Percentiles rank a stretch among this genome's conserved stretches.
phyloP scores from a whole-genome alignment of 2,113 vertebrate genomes.

The human (Homo sapiens) region DNA sequence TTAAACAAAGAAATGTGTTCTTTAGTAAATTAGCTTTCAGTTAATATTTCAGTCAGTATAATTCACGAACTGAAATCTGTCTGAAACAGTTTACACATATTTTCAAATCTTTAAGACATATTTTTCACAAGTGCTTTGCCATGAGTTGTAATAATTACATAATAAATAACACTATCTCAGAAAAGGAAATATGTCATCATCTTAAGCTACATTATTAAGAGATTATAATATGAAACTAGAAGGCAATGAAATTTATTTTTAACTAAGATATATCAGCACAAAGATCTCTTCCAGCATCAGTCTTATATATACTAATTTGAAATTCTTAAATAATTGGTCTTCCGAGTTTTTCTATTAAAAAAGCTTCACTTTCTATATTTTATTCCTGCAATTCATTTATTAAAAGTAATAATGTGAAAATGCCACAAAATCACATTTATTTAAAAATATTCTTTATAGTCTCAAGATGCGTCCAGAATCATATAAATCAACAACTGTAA shows the following conservation, averaged over 20 bases:
- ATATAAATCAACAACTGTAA: slow-evolving; percentile 36
- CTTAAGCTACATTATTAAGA: not conserved
- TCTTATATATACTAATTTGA: slow-evolving; percentile 41
- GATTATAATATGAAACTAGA: not conserved
- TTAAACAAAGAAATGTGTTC: slow-evolving; percentile 26
- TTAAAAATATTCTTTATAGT: slow-evolving; percentile 26
- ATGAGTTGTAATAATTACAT: slow-evolving; percentile 42
- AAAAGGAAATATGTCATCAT: not conserved
- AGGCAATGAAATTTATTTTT: slow-evolving; percentile 1
- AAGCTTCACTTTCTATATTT: not conserved
- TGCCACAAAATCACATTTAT: slow-evolving; percentile 21
- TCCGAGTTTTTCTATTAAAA: slow-evolving; percentile 12
- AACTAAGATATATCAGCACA: not conserved
- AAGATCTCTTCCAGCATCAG: not conserved
- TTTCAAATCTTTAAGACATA: slow-evolving; percentile 38
- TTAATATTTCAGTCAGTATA: not conserved
- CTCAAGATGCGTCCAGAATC: not conserved
- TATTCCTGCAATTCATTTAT: slow-evolving; percentile 32
- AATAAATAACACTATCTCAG: slow-evolving; percentile 23
- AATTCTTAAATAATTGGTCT: slow-evolving; percentile 65
- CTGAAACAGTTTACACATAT: not conserved
- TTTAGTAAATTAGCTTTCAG: slow-evolving; percentile 48
- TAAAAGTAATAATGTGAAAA: slow-evolving; percentile 52
- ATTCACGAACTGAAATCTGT: slow-evolving; percentile 27
- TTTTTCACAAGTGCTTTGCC: slow-evolving; percentile 29